Percentiles rank a stretch among this genome's conserved stretches.
Evolutionary conservation across 2,888 invertebrate genomes (phyloP).

Genomic region (Coelogynopora nodosa): DNA sequence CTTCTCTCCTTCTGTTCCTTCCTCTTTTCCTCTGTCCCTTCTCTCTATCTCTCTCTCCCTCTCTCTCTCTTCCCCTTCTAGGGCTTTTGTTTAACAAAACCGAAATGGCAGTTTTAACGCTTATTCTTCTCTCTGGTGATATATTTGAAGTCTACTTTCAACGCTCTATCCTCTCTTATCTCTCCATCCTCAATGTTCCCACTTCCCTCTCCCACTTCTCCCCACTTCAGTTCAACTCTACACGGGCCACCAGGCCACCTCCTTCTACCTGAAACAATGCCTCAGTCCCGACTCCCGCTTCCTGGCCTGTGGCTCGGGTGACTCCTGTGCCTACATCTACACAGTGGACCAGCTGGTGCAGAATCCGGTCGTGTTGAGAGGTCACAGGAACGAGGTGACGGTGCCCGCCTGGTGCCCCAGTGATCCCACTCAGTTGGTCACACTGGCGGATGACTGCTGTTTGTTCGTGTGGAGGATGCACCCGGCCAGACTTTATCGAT

Average conservation of each 20-base stretch:
- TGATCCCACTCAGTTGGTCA: slow-evolving; percentile 34
- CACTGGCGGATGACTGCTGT: slow-evolving; percentile 36
- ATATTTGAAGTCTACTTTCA: no score
- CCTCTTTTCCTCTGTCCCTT: no score
- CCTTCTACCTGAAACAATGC: slow-evolving; percentile 35
- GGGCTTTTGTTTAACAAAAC: no score
- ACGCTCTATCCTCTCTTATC: no score
- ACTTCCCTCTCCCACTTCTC: no score
- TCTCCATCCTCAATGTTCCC: no score
- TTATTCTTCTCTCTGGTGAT: no score
- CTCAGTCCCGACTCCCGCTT: neutral
- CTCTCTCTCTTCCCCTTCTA: no score
- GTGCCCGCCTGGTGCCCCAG: slow-evolving; percentile 1
- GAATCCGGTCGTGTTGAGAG: slow-evolving; percentile 2
- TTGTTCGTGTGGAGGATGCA: neutral
- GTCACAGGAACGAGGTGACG: neutral
- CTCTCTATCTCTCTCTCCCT: no score
- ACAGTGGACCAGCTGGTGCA: neutral
- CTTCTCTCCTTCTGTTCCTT: no score
- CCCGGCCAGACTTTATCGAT: neutral
- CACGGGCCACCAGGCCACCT: neutral
- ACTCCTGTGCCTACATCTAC: slow-evolving; percentile 11
- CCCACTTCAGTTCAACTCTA: slow-evolving; percentile 7
- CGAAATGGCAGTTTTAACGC: no score
- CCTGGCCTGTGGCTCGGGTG: slow-evolving; percentile 26